phyloP scores from a whole-genome alignment of 37 sponge, comb jelly and placozoan genomes.

The Oscarella lobularis region DNA sequence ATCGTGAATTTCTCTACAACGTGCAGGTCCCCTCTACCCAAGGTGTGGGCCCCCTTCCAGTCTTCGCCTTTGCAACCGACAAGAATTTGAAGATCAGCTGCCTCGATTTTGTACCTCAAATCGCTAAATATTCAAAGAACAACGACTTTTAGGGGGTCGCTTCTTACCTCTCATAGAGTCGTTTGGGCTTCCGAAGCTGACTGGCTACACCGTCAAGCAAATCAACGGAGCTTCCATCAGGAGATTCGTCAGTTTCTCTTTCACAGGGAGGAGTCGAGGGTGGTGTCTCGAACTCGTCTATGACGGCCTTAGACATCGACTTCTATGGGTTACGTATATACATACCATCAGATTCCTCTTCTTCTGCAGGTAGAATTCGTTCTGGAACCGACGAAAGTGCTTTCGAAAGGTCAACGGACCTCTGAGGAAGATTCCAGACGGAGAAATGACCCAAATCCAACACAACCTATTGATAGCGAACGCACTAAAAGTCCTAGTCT shows the following conservation, averaged over 20 bases:
- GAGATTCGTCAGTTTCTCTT: background rate
- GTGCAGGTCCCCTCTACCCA: constrained; percentile 19
- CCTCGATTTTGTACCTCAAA: constrained; percentile 35
- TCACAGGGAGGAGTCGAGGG: constrained; percentile 10
- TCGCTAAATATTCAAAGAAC: background rate
- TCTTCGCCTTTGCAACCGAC: constrained; percentile 23
- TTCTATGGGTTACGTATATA: background rate
- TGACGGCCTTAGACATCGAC: background rate
- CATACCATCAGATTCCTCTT: background rate
- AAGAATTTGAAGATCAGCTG: constrained; percentile 61
- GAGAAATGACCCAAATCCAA: constrained; percentile 70
- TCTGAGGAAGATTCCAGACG: constrained; percentile 26
- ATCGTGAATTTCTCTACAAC: constrained; percentile 67
- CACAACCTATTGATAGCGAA: constrained; percentile 65
- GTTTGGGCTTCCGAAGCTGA: background rate
- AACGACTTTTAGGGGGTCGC: background rate
- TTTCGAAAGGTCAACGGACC: no score
- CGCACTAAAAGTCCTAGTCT: no score
- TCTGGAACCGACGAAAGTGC: no score
- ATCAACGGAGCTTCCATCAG: background rate
- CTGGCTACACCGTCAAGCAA: background rate
- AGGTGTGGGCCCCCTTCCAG: constrained; percentile 5
- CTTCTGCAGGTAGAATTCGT: background rate
- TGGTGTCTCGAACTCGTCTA: constrained; percentile 5
- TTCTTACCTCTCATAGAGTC: constrained; percentile 20